phyloP scores from a whole-genome alignment of 2,113 vertebrate species.

The Microtus pennsylvanicus region DNA sequence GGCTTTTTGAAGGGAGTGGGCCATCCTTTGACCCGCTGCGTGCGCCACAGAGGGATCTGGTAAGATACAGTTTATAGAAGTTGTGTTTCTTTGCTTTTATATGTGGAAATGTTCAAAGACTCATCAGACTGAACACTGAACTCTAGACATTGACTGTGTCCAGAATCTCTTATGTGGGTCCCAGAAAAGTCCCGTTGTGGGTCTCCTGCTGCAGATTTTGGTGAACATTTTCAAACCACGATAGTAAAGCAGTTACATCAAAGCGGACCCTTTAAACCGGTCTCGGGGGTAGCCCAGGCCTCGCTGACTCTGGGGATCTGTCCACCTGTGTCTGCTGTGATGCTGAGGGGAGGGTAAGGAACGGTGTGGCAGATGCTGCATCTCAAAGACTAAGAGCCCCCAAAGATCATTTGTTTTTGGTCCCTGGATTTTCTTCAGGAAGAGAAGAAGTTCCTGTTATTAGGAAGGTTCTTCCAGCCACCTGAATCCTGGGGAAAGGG shows the following conservation, averaged over 20 bases:
- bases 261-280: fast-evolving
- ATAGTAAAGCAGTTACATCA: fast-evolving
- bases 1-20: too few species aligned
- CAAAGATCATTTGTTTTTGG: too few species aligned
- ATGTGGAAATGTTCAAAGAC: neutral
- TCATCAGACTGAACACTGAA: neutral
- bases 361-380: too few species aligned
- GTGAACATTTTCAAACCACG: neutral
- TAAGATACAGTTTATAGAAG: neutral
- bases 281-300: too few species aligned
- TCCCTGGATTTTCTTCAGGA: neutral
- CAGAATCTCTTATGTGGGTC: neutral
- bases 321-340: neutral
- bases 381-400: neutral
- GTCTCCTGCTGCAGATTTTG: neutral
- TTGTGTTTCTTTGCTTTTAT: neutral
- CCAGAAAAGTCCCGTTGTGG: fast-evolving
- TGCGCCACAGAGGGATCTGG: neutral
- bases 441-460: neutral
- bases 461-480: neutral
- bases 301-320: too few species aligned
- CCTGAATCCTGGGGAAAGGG: too few species aligned
- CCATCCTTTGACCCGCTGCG: neutral
- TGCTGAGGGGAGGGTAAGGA: fast-evolving
- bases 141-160: neutral